Evolutionary conservation across 2,113 vertebrate species (phyloP), one percentile per base, ranked within the genome.

Genomic region (Tapirus terrestris): DNA sequence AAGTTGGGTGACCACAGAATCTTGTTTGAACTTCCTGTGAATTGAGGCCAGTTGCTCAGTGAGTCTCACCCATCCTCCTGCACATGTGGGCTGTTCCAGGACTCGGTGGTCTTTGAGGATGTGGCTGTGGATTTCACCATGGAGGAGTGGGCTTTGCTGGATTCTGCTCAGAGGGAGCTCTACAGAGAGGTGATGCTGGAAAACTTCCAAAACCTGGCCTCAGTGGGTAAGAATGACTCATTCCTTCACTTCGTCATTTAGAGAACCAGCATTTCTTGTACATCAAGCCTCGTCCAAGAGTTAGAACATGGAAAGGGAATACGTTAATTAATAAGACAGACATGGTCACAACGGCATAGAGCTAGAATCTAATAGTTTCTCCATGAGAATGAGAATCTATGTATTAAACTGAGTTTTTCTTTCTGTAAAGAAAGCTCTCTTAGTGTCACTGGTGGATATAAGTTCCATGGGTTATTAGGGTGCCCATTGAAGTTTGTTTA

Each of bases 101-200:
- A 68, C 3, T 33, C 23, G 0, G 65, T 85, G 70, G 65, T 88
- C 18, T 20, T 85, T 33, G 48, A 60, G 29, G 84, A 93, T 10
- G 81, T 6, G 6, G 76, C 97, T 14, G 65, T 51, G 13, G 23
- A 56, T 36, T 97, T 97, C 87, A 58, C 65, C 51, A 29, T 23
- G 39, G 96, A 96, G 21, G 76, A 97, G 45, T 97, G 94, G 61
- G 82, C 68, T 91, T 21, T 81, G 45, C 51, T 93, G 65, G 65
- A 80, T 58, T 56, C 61, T 60, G 77, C 63, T 45, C 88, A 96
- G 86, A 75, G 51, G 33, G 0, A 12, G 60, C 61, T 98, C 60
- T 89, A 58, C 91, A 75, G 29, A 72, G 96, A 96, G 0, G 94
- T 97, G 70, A 97, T 92, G 96, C 36, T 94, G 63, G 91, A 97